Evolutionary conservation across 2,888 invertebrate species (phyloP).

Genomic region (Psylliodes chrysocephalus): DNA sequence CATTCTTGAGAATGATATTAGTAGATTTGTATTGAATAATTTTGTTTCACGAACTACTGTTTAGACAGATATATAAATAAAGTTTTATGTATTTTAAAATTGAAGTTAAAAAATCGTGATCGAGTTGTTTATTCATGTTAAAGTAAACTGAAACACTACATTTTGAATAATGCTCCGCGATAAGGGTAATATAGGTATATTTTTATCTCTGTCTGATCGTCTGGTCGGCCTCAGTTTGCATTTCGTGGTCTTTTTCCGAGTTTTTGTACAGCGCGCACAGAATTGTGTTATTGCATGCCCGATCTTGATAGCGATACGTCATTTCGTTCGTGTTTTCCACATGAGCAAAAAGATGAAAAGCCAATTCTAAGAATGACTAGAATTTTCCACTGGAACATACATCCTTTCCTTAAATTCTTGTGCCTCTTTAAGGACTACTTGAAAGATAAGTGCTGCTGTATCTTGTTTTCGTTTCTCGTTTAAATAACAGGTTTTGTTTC

Average conservation of each 20-base stretch:
- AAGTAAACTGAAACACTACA: constrained; percentile 14
- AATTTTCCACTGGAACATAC: constrained; percentile 4
- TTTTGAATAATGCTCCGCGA: constrained; percentile 19
- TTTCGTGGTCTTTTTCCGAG: constrained; percentile 9
- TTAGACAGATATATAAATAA: too few relatives aligned
- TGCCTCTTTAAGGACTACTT: too few relatives aligned
- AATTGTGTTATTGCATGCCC: constrained; percentile 27
- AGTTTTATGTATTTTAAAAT: background rate
- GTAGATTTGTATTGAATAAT: too few relatives aligned
- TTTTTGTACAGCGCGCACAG: constrained; percentile 6
- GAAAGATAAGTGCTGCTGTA: too few relatives aligned
- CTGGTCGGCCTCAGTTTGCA: constrained; percentile 14
- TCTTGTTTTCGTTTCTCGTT: too few relatives aligned
- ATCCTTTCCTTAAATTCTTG: background rate
- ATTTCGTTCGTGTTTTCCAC: constrained; percentile 24
- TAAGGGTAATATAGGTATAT: constrained; percentile 19
- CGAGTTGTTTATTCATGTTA: constrained; percentile 14
- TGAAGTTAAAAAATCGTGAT: constrained; percentile 2
- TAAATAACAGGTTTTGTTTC: too few relatives aligned
- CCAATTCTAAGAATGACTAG: constrained; percentile 18
- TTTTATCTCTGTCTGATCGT: constrained; percentile 20
- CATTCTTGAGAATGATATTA: too few relatives aligned
- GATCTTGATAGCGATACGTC: constrained; percentile 23
- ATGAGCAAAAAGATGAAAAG: constrained; percentile 27
- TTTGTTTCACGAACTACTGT: too few relatives aligned